Percentiles rank a stretch among this genome's conserved stretches.
Evolutionary conservation across 2,888 invertebrate genomes (phyloP).

Genomic region (Phasia obesa): DNA sequence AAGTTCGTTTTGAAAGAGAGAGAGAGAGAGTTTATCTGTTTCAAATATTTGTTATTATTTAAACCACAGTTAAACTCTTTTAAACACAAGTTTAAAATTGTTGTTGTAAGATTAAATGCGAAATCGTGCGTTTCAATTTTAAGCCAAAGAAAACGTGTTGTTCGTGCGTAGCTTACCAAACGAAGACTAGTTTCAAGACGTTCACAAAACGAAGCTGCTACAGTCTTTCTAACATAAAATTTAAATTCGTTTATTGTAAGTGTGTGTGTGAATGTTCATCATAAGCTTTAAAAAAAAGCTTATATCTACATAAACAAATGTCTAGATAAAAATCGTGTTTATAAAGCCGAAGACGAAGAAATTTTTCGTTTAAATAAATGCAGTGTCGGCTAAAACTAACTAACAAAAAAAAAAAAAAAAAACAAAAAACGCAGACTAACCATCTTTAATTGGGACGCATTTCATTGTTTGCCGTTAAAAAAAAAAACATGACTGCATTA

Average conservation of each 20-base stretch:
- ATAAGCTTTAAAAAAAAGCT: conserved; percentile 27
- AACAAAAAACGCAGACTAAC: too few species aligned
- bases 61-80: conserved; percentile 44
- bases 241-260: not conserved
- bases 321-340: conserved; percentile 41
- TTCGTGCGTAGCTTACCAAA: conserved; percentile 70
- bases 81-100: conserved; percentile 7
- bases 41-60: conserved; percentile 29
- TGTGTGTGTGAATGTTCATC: not conserved
- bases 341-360: conserved; percentile 24
- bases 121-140: conserved; percentile 48
- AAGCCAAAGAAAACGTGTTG: conserved; percentile 49
- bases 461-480: too few species aligned
- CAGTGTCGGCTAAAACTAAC: too few species aligned
- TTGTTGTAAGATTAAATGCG: conserved; percentile 49
- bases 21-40: conserved; percentile 22
- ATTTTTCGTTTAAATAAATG: conserved; percentile 8
- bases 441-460: too few species aligned
- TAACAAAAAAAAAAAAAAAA: too few species aligned
- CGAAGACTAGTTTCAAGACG: conserved; percentile 69
- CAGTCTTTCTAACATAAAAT: conserved; percentile 17
- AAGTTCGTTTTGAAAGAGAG: conserved; percentile 8
- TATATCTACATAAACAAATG: not conserved
- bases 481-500: too few species aligned
- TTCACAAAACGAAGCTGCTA: conserved; percentile 57